phyloP scores from a whole-genome alignment of 1,140 invertebrate genomes.

The Delia radicum region DNA sequence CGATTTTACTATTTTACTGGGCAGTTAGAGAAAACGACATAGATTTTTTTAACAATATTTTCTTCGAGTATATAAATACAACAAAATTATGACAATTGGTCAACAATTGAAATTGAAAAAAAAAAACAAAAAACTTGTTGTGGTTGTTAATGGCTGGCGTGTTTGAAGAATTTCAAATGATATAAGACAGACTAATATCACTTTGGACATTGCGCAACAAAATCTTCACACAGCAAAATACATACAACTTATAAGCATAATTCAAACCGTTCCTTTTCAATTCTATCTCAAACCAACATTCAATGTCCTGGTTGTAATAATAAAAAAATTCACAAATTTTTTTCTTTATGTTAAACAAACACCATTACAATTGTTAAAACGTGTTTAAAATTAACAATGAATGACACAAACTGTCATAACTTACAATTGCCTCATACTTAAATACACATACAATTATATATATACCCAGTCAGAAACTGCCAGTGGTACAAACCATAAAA shows the following conservation, averaged over 20 bases:
- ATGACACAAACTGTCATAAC: not conserved
- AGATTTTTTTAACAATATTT: not conserved
- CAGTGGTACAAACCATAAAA: too few relatives aligned
- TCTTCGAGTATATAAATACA: not conserved
- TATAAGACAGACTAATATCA: too few relatives aligned
- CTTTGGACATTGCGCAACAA: not conserved
- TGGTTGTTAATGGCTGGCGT: not conserved
- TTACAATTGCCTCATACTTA: not conserved
- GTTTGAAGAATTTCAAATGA: not conserved
- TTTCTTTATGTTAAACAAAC: not conserved
- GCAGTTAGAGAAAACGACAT: too few relatives aligned
- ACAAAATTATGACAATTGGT: slow-evolving; percentile 4
- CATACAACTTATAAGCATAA: not conserved
- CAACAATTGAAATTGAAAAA: not conserved
- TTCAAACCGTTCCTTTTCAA: too few relatives aligned
- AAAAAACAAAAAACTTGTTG: not conserved
- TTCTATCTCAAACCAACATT: not conserved
- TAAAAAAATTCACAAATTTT: not conserved
- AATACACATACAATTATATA: not conserved
- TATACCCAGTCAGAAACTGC: too few relatives aligned
- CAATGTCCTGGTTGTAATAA: not conserved
- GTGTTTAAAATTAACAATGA: slow-evolving; percentile 1
- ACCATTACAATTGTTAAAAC: not conserved
- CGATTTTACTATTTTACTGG: too few relatives aligned
- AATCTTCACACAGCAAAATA: not conserved